Evolutionary conservation across 2,888 invertebrate species (phyloP), one percentile per base, ranked within the genome.

Genomic region (Drosophila mimetica): DNA sequence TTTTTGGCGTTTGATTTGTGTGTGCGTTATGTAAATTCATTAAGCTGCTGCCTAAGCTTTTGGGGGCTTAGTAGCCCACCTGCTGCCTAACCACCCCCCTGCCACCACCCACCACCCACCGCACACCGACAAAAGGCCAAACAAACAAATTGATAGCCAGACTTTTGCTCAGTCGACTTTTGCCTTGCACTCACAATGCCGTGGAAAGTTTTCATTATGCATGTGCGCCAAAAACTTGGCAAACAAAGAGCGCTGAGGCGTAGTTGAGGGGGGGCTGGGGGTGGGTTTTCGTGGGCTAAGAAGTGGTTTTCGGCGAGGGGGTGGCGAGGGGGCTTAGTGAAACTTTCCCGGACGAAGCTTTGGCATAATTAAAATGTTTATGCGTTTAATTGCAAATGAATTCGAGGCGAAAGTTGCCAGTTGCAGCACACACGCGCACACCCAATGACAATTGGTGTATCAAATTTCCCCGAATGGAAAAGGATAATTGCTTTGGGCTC

Each of bases 331-430:
- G 30, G 30, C 1, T 11, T 30, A 11, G 30, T 11, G 9, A 22
- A 55, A 67, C 37, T 58, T 58, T 50, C 20, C 44, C 71, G 18
- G 37, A 47, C 41, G 22, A 46, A 36, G 71, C 51, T 52, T 46
- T 59, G 60, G 69, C 61, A 70, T 70, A 70, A 70, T 70, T 70
- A 70, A 70, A 71, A 70, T 71, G 70, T 54, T 71, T 71, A 70
- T 71, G 70, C 71, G 71, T 71, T 70, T 70, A 71, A 71, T 70
- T 70, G 71, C 70, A 51, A 71, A 71, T 71, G 70, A 71, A 61
- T 61, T 61, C 39, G 54, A 39, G 48, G 71, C 71, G 39, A 69
- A 42, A 60, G 55, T 66, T 67, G 55, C 39, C 65, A 9, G 18
- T 18, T 20, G 42, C 25, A 42, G 22, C 18, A 16, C 22, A 22